Evolutionary conservation across 1,140 invertebrate species (phyloP), one percentile per base, ranked within the genome.

Genomic region (Doryteuthis pealeii): DNA sequence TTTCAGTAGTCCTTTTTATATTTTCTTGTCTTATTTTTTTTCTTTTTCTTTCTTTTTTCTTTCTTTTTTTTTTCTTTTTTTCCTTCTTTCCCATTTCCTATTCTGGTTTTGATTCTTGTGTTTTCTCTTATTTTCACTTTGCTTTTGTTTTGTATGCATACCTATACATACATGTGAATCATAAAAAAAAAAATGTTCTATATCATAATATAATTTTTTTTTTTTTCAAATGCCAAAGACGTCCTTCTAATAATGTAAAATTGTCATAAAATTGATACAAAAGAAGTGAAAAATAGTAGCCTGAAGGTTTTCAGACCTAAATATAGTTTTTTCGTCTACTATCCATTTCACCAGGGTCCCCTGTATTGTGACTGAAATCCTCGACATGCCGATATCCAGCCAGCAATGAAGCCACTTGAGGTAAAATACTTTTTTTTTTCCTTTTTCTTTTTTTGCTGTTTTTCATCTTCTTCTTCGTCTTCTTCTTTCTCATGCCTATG

Each of bases 321-420:
- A 62, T 62, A 58, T 72, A 49, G 62, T 72, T 58, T 72, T n/a
- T 40, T 40, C 35, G 71, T 58, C 49, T 72, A 49, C 54, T 72
- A 72, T 58, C 71, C 49, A 72, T 58, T 62, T 58, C 49, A 58
- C 66, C 31, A 68, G 66, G 66, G 28, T 68, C 66, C 66, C 66
- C 66, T 28, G 70, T 43, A 33, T 58, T 74, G 73, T 73, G 76
- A 76, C 75, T 73, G 66, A 54, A 72, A 75, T 70, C 54, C 54
- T 75, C 73, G 72, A 72, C 73, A 74, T 76, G 76, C 74, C 72
- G 32, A 73, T 70, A 33, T 72, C 70, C 45, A 31, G 30, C 74
- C 76, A 74, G 75, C 69, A 66, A 82, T 82, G 79, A 82, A 80
- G 76, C 81, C 81, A 32, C 74, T 82, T 73, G 81, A 82, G 79